These are phyloP conservation scores for Borostomias antarcticus DNA, from an alignment of 2,797 vertebrate species.

Conservation along the genomic window DNA sequence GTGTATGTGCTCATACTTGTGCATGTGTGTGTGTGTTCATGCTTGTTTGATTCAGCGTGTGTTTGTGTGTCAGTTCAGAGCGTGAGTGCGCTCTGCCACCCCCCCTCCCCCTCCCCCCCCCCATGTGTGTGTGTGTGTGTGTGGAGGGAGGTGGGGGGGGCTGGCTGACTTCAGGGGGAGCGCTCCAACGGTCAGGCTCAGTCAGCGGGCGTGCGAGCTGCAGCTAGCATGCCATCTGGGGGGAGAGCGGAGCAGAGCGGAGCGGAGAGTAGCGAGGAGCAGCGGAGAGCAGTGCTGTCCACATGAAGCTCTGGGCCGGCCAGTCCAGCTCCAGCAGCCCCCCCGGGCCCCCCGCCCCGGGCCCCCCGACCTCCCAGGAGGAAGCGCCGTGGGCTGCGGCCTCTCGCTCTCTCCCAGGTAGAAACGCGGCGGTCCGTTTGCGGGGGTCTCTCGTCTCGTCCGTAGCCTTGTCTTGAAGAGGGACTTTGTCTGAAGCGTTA, in stretches of 20 bases:
- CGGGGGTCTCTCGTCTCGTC: not conserved
- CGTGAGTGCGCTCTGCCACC: constrained; percentile 20
- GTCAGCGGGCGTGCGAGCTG: not conserved
- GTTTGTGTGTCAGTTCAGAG: not conserved
- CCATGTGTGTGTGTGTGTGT: constrained; percentile 37
- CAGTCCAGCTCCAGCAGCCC: constrained; percentile 40
- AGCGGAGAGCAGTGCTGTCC: constrained; percentile 19
- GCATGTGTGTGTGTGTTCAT: not conserved
- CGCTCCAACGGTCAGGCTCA: constrained; percentile 1
- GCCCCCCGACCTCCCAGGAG: constrained; percentile 12
- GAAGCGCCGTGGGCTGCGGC: constrained; percentile 19
- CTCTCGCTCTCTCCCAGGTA: constrained; percentile 24
- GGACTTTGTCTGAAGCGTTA: not conserved
- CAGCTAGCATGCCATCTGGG: not conserved
- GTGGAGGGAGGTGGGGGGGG: too few species aligned
- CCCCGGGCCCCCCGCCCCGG: constrained; percentile 14
- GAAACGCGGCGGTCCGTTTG: not conserved
- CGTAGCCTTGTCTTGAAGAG: not conserved
- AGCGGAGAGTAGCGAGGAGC: constrained; percentile 16
- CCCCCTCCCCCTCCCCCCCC: too few species aligned
- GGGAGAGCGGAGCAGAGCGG: constrained; percentile 14
- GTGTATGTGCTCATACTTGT: not conserved
- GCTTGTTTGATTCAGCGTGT: not conserved
- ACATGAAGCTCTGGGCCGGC: constrained; percentile 48
- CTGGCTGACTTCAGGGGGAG: constrained; percentile 7